Conservation (phyloP, 2,113 vertebrate species). For the Burhinus bistriatus region DNA sequence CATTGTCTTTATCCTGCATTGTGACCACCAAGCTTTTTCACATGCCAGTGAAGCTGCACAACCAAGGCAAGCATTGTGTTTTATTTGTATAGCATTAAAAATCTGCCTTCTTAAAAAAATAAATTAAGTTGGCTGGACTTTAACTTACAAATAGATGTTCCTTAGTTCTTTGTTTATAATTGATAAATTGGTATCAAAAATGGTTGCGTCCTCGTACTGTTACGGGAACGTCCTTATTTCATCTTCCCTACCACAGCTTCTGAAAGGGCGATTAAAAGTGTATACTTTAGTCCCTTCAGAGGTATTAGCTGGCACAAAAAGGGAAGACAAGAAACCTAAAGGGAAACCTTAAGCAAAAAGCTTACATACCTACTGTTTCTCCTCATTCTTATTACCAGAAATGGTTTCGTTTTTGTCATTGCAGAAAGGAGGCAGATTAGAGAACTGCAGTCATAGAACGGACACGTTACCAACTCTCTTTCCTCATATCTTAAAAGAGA, state of each 20-base stretch:
- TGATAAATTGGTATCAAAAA: neutral
- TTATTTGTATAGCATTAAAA: neutral
- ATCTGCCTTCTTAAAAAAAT: neutral
- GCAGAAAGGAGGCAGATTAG: neutral
- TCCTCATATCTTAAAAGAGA: neutral
- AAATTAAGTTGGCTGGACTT: neutral
- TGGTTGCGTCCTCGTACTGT: neutral
- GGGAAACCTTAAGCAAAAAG: neutral
- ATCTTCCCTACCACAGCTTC: neutral
- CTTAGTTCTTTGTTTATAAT: neutral
- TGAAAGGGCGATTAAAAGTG: neutral
- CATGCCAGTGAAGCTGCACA: constrained; percentile 93
- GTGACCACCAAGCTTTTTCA: constrained; percentile 96
- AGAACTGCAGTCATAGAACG: neutral
- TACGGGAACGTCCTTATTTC: neutral
- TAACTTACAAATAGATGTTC: neutral
- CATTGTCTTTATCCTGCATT: constrained; percentile 93
- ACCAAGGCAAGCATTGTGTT: constrained; percentile 81
- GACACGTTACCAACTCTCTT: neutral
- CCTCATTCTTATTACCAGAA: neutral
- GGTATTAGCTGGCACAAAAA: neutral
- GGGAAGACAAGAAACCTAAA: neutral
- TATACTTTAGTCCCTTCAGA: neutral
- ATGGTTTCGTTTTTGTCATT: neutral
- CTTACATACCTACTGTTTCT: neutral